Evolutionary conservation across 2,888 invertebrate genomes (phyloP), one percentile per base, ranked within the genome.

Genomic region (Pristionchus exspectatus): DNA sequence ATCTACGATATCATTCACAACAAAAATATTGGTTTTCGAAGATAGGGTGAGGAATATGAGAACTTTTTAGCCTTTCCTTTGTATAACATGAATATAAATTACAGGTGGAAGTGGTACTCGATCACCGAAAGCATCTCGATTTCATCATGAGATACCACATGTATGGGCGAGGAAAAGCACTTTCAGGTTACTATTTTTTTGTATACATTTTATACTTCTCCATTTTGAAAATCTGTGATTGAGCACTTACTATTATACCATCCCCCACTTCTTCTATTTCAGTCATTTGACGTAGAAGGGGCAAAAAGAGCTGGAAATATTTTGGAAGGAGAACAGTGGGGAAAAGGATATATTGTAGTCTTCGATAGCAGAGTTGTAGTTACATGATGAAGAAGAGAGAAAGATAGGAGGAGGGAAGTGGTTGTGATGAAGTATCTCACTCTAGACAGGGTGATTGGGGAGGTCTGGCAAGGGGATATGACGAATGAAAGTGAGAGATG

Each of bases 101-200:
- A 44, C 44, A 86, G 86, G 86, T 66, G 9, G 66, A 14, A 33
- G 56, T 84, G 88, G 88, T 10, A 88, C 54, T 56, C 77, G 81
- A 66, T 77, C 81, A 7, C 77, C 81, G 33, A 77, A 88, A 38
- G 69, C 56, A 7, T 27, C 77, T 27, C 77, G 88, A 83, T 81
- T 90, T 63, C 86, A 87, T 30, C 90, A 90, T n/a, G 90, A 84
- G 85, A 90, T 90, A 9, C 90, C 90, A 27, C 90, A 90, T 77
- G 77, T 77, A 38, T 90, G 90, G 90, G 27, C 24, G 14, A 54
- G 87, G 54, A 84, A 66, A 56, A 86, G 54, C 74, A 87, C 86
- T 24, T 86, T 86, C 87, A 83, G 84, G 72, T 85, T 9, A 33
- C 33, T 33, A 72, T 16, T 72, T 72, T 10, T 38, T 44, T 56